These are phyloP conservation scores for Scolanthus callimorphus DNA, from an alignment of 92 coral and sea anemone species.

Conservation along the genomic window DNA sequence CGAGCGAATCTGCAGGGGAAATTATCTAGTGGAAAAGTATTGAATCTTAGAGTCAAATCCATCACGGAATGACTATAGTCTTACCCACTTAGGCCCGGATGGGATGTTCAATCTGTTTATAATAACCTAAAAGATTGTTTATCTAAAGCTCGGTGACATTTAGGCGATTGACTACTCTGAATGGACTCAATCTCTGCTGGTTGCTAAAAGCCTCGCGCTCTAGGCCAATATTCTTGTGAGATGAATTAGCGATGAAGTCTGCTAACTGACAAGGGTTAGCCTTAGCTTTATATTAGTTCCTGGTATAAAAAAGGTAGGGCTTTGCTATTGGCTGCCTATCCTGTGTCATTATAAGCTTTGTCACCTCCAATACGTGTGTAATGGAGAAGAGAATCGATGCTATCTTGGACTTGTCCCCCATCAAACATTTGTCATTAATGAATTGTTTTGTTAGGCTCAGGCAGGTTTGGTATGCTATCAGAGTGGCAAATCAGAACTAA, in stretches of 20 bases:
- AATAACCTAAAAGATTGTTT: neutral
- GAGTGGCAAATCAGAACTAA: neutral
- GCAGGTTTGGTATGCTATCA: neutral
- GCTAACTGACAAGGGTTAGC: conserved; percentile 9
- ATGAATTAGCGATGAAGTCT: conserved; percentile 9
- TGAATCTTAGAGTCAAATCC: too few species aligned
- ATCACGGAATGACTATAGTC: too few species aligned
- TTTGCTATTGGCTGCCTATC: too few species aligned
- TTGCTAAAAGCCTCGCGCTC: conserved; percentile 35
- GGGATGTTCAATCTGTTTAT: neutral
- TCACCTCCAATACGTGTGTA: conserved; percentile 6
- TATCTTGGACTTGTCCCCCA: conserved; percentile 9
- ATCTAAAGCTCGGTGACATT: conserved; percentile 15
- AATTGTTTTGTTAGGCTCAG: conserved; percentile 28
- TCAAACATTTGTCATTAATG: conserved; percentile 15
- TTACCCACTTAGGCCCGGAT: conserved; percentile 1
- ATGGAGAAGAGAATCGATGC: conserved; percentile 13
- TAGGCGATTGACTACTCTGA: conserved; percentile 6
- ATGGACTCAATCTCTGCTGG: conserved; percentile 1
- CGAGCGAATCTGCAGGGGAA: neutral
- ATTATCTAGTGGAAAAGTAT: too few species aligned
- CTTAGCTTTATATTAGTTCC: neutral
- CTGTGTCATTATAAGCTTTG: too few species aligned
- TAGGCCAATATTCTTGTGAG: conserved; percentile 17
- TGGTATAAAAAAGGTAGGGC: neutral